These are phyloP conservation scores for Solea senegalensis DNA, from an alignment of 2,113 vertebrate genomes.

Conservation along the genomic window DNA sequence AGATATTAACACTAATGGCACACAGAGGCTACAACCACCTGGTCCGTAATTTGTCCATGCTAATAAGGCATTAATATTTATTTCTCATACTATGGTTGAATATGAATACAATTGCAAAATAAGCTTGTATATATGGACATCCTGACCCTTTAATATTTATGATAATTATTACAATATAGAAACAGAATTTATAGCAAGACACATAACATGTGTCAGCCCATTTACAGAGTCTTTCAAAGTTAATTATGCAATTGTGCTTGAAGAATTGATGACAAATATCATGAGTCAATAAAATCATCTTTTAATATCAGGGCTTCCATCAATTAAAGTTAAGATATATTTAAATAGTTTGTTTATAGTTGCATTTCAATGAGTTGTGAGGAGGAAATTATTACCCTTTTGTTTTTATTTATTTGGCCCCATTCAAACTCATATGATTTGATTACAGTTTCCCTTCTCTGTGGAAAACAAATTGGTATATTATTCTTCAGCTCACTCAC, in stretches of 20 bases:
- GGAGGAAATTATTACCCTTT: too few species aligned
- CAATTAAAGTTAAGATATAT: background rate
- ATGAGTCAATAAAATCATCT: too few species aligned
- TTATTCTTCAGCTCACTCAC: background rate
- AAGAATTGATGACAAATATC: too few species aligned
- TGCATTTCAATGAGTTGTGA: background rate
- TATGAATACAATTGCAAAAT: background rate
- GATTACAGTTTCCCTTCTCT: background rate
- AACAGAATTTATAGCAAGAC: background rate
- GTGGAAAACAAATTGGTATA: background rate
- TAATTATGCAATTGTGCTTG: too few species aligned
- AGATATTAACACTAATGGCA: too few species aligned
- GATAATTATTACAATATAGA: background rate
- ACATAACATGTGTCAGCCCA: too few species aligned
- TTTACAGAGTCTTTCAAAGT: too few species aligned
- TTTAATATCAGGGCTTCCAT: background rate
- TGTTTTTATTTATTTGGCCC: too few species aligned
- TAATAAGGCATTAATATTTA: background rate
- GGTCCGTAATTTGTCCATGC: background rate
- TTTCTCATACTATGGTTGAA: too few species aligned
- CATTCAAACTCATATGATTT: background rate
- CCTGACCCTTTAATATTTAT: background rate
- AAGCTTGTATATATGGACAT: background rate
- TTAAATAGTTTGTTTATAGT: background rate
- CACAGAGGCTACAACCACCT: too few species aligned